These are phyloP conservation scores for Hafferia zeledoni DNA, from an alignment of 2,797 vertebrate species.

Conservation along the genomic window DNA sequence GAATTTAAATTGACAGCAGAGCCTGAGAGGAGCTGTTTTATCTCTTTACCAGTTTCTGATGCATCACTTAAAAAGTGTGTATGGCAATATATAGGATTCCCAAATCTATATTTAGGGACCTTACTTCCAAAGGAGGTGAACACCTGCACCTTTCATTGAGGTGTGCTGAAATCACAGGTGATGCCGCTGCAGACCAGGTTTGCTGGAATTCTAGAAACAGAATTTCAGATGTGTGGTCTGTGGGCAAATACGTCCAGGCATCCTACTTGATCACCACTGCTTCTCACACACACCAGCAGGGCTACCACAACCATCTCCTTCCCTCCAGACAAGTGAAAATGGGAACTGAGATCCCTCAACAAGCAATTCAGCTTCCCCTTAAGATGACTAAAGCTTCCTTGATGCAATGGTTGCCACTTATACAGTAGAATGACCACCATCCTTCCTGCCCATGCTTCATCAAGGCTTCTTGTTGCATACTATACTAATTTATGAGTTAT, in stretches of 20 bases:
- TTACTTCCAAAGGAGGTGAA: not conserved
- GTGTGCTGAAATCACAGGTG: not conserved
- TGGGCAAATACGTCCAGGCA: not conserved
- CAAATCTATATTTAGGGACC: not conserved
- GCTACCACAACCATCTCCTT: not conserved
- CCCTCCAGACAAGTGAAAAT: not conserved
- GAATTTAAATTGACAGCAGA: slow-evolving; percentile 36
- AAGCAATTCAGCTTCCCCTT: slow-evolving; percentile 33
- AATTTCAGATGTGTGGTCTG: not conserved
- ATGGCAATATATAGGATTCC: not conserved
- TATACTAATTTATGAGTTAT: not conserved
- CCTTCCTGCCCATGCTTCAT: not conserved
- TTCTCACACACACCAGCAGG: not conserved
- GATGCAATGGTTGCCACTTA: not conserved
- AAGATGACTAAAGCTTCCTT: slow-evolving; percentile 15
- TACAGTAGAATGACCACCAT: not conserved
- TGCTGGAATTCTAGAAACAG: not conserved
- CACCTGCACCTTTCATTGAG: not conserved
- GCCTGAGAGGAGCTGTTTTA: not conserved
- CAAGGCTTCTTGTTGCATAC: not conserved
- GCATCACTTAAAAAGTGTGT: not conserved
- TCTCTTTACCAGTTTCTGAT: not conserved
- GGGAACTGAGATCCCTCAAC: slow-evolving; percentile 27
- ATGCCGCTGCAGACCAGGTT: not conserved
- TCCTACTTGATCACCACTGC: not conserved